Conservation (phyloP, 1,140 invertebrate genomes). For the Thaumetopoea pityocampa region DNA sequence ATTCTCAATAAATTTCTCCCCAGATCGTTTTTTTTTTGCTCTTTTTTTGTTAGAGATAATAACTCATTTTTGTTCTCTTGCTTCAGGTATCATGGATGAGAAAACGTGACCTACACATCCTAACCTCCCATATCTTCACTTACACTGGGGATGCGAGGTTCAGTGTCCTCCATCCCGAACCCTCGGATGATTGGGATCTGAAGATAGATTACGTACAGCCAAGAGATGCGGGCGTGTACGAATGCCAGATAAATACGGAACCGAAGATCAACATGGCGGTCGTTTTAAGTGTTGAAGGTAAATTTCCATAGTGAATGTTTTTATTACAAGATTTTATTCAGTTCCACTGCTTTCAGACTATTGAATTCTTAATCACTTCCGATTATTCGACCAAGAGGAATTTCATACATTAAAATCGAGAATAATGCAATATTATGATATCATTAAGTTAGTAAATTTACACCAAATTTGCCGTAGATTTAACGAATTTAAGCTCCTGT, state of each 20-base stretch:
- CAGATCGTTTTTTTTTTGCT: no score
- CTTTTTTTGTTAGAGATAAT: neutral
- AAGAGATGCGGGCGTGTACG: constrained; percentile 91
- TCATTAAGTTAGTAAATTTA: no score
- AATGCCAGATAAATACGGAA: constrained; percentile 90
- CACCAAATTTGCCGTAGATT: no score
- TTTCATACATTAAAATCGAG: no score
- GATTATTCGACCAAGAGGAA: no score
- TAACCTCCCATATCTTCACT: constrained; percentile 90
- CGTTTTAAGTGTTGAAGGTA: constrained; percentile 87
- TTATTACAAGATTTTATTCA: no score
- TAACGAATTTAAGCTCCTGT: no score
- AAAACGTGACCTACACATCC: constrained; percentile 91
- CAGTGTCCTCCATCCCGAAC: constrained; percentile 88
- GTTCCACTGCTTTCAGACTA: no score
- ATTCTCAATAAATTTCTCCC: no score
- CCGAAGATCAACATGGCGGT: constrained; percentile 90
- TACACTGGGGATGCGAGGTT: constrained; percentile 93
- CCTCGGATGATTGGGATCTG: constrained; percentile 94
- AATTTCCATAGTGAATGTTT: no score
- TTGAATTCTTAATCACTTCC: no score
- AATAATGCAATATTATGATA: no score
- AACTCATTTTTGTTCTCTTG: constrained; percentile 15
- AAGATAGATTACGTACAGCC: constrained; percentile 91
- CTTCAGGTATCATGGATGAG: constrained; percentile 96